Percentiles rank a stretch among this genome's conserved stretches.
Conservation (phyloP, 2,113 vertebrate genomes). For the Solea solea region DNA sequence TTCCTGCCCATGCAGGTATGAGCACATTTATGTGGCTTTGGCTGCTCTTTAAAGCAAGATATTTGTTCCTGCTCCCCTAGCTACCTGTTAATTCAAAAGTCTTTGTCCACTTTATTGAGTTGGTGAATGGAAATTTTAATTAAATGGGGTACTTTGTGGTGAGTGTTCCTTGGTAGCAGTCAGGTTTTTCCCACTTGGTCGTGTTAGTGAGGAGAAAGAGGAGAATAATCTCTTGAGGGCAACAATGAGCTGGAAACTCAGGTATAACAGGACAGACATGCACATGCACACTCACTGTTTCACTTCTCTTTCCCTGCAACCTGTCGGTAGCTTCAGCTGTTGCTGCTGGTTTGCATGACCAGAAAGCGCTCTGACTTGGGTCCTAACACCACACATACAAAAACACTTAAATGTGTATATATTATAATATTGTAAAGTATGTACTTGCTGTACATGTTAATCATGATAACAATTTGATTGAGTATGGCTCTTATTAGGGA, state of each 20-base stretch:
- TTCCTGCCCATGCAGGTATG: not conserved
- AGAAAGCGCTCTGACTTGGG: no score
- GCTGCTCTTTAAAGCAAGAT: not conserved
- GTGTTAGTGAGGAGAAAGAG: conserved; percentile 25
- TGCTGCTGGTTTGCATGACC: not conserved
- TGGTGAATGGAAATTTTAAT: conserved; percentile 15
- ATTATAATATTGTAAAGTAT: no score
- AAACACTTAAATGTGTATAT: no score
- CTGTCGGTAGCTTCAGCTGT: not conserved
- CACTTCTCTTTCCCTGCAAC: not conserved
- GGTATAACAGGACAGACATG: not conserved
- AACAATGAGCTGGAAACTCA: conserved; percentile 30
- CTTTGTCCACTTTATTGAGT: conserved; percentile 21
- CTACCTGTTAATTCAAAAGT: conserved; percentile 3
- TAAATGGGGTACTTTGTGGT: conserved; percentile 1
- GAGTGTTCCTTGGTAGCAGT: conserved; percentile 3
- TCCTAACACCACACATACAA: no score
- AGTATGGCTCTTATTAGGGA: no score
- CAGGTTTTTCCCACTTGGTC: not conserved
- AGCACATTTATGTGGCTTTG: not conserved
- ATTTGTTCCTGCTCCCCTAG: not conserved
- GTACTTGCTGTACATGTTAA: no score
- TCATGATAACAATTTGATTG: no score
- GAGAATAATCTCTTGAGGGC: conserved; percentile 25
- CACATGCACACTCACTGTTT: not conserved